Conservation (phyloP, 1,140 invertebrate genomes). For the Drosophila grimshawi region DNA sequence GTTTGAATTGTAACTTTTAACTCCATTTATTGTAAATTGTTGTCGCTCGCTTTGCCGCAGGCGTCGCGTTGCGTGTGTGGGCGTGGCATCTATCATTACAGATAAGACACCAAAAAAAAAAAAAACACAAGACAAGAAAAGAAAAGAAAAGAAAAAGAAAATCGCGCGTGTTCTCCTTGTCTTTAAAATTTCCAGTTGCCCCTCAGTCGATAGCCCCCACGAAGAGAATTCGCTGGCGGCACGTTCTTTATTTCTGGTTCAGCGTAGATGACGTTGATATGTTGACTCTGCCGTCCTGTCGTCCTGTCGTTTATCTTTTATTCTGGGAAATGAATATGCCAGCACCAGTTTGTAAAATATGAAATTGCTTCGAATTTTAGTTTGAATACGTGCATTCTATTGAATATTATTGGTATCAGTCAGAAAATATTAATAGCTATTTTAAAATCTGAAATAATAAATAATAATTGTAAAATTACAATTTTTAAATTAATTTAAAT, state of each 20-base stretch:
- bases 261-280: not conserved
- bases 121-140: not conserved
- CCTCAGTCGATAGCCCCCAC: conserved; percentile 44
- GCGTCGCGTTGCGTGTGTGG: conserved; percentile 46
- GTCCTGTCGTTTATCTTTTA: not conserved
- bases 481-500: too few relatives aligned
- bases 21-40: conserved; percentile 83
- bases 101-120: conserved; percentile 48
- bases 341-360: not conserved
- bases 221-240: conserved; percentile 27
- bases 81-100: conserved; percentile 77
- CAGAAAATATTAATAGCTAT: not conserved
- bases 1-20: conserved; percentile 82
- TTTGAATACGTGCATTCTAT: not conserved
- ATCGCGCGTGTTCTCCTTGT: conserved; percentile 45
- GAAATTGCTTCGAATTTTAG: conserved; percentile 9
- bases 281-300: not conserved
- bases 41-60: conserved; percentile 41
- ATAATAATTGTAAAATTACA: too few relatives aligned
- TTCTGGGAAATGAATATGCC: not conserved
- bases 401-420: too few relatives aligned
- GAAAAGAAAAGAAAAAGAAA: conserved; percentile 44
- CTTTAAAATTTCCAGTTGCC: conserved; percentile 14
- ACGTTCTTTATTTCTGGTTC: conserved; percentile 19
- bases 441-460: too few relatives aligned